phyloP scores from a whole-genome alignment of 2,888 invertebrate species.

The Drosophila ochracea region DNA sequence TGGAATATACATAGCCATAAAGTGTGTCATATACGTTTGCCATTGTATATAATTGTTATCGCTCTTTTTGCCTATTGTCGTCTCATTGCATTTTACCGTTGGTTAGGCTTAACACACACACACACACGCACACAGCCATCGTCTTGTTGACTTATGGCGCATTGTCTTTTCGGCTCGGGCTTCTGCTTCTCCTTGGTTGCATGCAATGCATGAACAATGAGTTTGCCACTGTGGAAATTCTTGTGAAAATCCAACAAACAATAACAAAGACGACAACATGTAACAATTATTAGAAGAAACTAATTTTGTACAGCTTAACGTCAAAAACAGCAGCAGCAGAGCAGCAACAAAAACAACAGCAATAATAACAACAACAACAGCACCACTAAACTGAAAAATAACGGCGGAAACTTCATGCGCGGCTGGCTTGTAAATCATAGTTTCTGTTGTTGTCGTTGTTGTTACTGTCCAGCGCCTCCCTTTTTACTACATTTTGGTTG shows the following conservation, averaged over 20 bases:
- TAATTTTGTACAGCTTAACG: slow-evolving; percentile 21
- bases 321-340: slow-evolving; percentile 4
- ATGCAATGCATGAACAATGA: slow-evolving; percentile 57
- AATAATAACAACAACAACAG: neutral
- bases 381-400: slow-evolving; percentile 29
- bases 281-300: slow-evolving; percentile 28
- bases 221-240: slow-evolving; percentile 52
- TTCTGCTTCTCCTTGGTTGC: slow-evolving; percentile 17
- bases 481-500: slow-evolving; percentile 28
- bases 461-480: slow-evolving; percentile 57
- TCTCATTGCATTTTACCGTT: slow-evolving; percentile 53
- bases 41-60: slow-evolving; percentile 32
- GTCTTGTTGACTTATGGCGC: slow-evolving; percentile 49
- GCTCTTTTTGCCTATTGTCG: slow-evolving; percentile 17
- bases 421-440: slow-evolving; percentile 53
- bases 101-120: slow-evolving; percentile 10
- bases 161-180: slow-evolving; percentile 44
- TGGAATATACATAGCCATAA: slow-evolving; percentile 27
- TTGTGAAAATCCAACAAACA: slow-evolving; percentile 44
- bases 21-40: slow-evolving; percentile 36
- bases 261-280: slow-evolving; percentile 10
- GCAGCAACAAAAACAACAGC: neutral
- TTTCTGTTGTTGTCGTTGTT: slow-evolving; percentile 26
- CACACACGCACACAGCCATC: neutral
- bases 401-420: slow-evolving; percentile 72